Evolutionary conservation across 2,113 vertebrate species (phyloP), one percentile per base, ranked within the genome.

Genomic region (Cyprinus carpio): DNA sequence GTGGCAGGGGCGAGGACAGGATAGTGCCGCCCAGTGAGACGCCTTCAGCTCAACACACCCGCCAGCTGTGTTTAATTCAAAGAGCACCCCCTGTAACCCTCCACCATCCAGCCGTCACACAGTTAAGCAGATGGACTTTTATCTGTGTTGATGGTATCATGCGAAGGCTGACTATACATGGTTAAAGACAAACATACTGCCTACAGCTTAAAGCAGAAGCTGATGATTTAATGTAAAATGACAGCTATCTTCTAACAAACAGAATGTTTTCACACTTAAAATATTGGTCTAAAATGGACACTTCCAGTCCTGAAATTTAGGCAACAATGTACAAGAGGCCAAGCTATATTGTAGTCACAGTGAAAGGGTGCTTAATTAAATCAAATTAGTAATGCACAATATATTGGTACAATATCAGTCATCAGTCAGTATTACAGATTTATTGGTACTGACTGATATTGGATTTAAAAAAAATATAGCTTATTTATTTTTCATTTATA

Each of bases 1-100:
- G 92, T 92, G 91, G 87, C 88, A 37, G 89, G 71, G 91, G 92
- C 84, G 91, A 92, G 91, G 74, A 85, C 75, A 64, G 54, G 31
- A 78, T 49, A 85, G 65, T 54, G 74, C 49, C 40, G 64, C 69
- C 23, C 31, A 27, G n/a, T n/a, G 16, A 29, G 49, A 79, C 6
- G 34, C 75, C 34, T 69, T n/a, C 65, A 82, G 62, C 27, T n/a
- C 27, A 54, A 69, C 46, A 76, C 15, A 76, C 75, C 43, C 43
- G 10, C 60, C 62, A 67, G 79, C 79, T 31, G 60, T 29, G 40
- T 67, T 81, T 81, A 81, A 29, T 81, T 27, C 62, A 81, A 81
- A 27, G 51, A 67, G 18, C 15, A 15, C 58, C 34, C 58, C 12
- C 12, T 25, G 34, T 64, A 80, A 80, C 58, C 58, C 58, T 80